phyloP scores from a whole-genome alignment of 2,113 vertebrate genomes.

The Ranitomeya variabilis region DNA sequence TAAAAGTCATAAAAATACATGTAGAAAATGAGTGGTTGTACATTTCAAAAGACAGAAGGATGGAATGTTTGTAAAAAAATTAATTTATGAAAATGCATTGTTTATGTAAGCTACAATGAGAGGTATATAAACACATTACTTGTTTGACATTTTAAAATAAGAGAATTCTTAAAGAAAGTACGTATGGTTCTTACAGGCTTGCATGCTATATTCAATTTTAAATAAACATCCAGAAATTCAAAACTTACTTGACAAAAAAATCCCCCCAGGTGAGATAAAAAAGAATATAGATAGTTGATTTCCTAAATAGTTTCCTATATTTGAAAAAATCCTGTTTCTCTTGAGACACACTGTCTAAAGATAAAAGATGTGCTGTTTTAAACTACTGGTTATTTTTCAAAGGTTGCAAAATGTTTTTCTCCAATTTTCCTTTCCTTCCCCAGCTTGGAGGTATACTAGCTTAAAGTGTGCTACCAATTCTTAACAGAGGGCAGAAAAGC shows the following conservation, averaged over 20 bases:
- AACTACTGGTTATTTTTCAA: slow-evolving; percentile 55
- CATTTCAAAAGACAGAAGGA: not conserved
- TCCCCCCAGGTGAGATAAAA: slow-evolving; percentile 40
- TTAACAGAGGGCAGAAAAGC: slow-evolving; percentile 41
- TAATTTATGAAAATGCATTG: not conserved
- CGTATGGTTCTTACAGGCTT: not conserved
- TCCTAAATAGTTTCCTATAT: slow-evolving; percentile 42
- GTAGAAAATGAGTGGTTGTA: not conserved
- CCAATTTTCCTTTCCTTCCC: slow-evolving; percentile 8
- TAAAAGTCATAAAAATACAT: not conserved
- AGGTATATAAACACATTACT: not conserved
- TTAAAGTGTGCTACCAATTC: slow-evolving; percentile 30
- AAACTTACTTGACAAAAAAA: slow-evolving; percentile 13
- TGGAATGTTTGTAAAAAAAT: not conserved
- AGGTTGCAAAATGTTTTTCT: slow-evolving; percentile 54
- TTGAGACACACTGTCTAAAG: slow-evolving; percentile 48
- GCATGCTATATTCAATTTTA: not conserved
- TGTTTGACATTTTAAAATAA: not conserved
- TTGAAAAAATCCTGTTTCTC: slow-evolving; percentile 35
- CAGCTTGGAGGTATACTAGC: slow-evolving; percentile 51
- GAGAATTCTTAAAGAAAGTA: not conserved
- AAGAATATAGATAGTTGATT: slow-evolving; percentile 12
- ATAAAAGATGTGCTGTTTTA: slow-evolving; percentile 49
- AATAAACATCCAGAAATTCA: not conserved
- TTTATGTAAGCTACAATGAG: not conserved